Evolutionary conservation across 1,140 invertebrate species (phyloP), one percentile per base, ranked within the genome.

Genomic region (Homalodisca vitripennis): DNA sequence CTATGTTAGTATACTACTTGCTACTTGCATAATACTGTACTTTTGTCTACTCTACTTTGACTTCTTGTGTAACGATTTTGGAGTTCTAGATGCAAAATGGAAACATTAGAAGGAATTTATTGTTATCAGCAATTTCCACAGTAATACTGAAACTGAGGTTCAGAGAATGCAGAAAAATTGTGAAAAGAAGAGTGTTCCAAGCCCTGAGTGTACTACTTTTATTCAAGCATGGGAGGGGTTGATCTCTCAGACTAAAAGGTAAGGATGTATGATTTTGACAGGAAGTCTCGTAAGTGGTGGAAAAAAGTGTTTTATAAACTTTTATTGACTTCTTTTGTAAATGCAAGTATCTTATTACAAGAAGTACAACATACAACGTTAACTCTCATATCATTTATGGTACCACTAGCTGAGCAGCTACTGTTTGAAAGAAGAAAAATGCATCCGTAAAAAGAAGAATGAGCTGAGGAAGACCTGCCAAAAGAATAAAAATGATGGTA

Each of bases 231-330:
- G 73, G 70, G 73, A 64, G 73, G 51, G 6, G 71, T 74, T 14
- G 73, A 74, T 66, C n/a, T 74, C 17, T 68, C 73, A 27, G 73
- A 74, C 51, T 73, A 74, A 46, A 73, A 72, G 63, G 67, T 68
- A 24, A 29, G 26, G 29, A 34, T 70, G 13, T 75, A 74, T 72
- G 71, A 73, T 67, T 68, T 66, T 34, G 70, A 73, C 62, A 22
- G 72, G 69, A 73, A 71, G 68, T 75, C 51, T 2, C 63, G 14
- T 26, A 74, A 73, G 69, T 72, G 67, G 67, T 71, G 68, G 72
- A 68, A 72, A 65, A 74, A 73, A n/a, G n/a, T n/a, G n/a, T n/a
- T n/a, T n/a, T n/a, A n/a, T n/a, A n/a, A n/a, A n/a, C n/a, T n/a
- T n/a, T 26, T 75, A 0, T 67, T 71, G 62, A 41, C 32, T 27